A percentile compares a stretch with the other conserved stretches of the same genome.
Evolutionary conservation across 1,140 invertebrate genomes (phyloP).

Genomic region (Matsumurasca onukii): DNA sequence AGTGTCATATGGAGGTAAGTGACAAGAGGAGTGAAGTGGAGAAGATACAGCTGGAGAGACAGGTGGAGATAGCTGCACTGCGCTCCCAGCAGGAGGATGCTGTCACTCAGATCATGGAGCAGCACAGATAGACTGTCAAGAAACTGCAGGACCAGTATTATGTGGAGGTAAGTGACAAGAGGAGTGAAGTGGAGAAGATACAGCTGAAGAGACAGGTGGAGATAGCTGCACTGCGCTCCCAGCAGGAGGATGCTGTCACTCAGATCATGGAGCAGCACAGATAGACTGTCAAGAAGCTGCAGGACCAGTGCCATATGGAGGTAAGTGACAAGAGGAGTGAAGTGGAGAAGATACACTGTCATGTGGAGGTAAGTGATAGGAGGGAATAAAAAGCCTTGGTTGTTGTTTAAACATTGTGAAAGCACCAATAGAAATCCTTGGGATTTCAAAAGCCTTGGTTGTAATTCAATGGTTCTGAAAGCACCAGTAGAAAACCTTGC

Average conservation of each 20-base stretch:
- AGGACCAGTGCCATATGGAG: slow-evolving; percentile 28
- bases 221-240: neutral
- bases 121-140: slow-evolving; percentile 12
- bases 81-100: slow-evolving; percentile 10
- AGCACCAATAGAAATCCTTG: too few species aligned
- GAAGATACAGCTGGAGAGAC: neutral
- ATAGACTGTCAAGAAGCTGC: neutral
- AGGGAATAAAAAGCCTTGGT: too few species aligned
- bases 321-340: too few species aligned
- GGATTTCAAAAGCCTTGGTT: too few species aligned
- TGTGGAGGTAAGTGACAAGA: slow-evolving; percentile 20
- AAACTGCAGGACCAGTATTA: slow-evolving; percentile 23
- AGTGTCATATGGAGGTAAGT: slow-evolving; percentile 28
- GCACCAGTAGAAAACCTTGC: too few species aligned
- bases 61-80: neutral
- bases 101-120: slow-evolving; percentile 1
- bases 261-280: slow-evolving; percentile 22
- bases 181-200: neutral
- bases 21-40: neutral
- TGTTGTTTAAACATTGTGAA: too few species aligned
- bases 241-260: slow-evolving; percentile 15
- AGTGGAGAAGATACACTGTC: too few species aligned
- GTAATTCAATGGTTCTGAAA: too few species aligned
- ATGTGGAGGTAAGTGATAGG: too few species aligned
- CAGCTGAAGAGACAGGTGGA: neutral